Evolutionary conservation across 2,797 vertebrate genomes (phyloP).

Genomic region (Sciurus vulgaris): DNA sequence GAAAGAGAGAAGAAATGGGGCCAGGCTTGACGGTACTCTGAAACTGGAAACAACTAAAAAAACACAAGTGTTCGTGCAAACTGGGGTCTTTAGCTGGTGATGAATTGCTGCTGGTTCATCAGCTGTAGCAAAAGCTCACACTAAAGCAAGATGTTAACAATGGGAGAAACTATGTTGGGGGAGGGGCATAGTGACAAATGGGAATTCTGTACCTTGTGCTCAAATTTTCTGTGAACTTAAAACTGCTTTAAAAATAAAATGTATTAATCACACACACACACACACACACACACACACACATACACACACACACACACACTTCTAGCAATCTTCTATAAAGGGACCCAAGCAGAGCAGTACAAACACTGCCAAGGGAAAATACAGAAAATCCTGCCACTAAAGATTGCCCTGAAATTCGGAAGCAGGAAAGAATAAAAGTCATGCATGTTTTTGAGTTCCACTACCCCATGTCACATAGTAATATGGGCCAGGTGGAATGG

Average conservation of each 20-base stretch:
- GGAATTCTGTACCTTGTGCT: not conserved
- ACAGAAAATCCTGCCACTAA: not conserved
- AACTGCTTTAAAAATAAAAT: conserved; percentile 15
- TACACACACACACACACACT: not conserved
- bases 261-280: not conserved
- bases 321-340: not conserved
- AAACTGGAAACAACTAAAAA: not conserved
- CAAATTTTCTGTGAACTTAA: not conserved
- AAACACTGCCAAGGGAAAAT: not conserved
- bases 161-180: not conserved
- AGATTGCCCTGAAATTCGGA: not conserved
- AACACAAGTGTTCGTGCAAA: not conserved
- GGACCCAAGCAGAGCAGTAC: not conserved
- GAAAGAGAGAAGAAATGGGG: not conserved
- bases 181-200: rapidly evolving
- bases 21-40: not conserved
- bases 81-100: not conserved
- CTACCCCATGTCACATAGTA: not conserved
- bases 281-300: not conserved
- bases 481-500: not conserved
- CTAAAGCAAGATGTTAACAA: not conserved
- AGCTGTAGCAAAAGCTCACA: not conserved
- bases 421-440: not conserved
- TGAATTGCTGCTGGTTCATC: not conserved
- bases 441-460: not conserved